Percentiles rank a stretch among this genome's conserved stretches.
phyloP scores from a whole-genome alignment of 1,140 invertebrate genomes.

The Melipona quadrifasciata region DNA sequence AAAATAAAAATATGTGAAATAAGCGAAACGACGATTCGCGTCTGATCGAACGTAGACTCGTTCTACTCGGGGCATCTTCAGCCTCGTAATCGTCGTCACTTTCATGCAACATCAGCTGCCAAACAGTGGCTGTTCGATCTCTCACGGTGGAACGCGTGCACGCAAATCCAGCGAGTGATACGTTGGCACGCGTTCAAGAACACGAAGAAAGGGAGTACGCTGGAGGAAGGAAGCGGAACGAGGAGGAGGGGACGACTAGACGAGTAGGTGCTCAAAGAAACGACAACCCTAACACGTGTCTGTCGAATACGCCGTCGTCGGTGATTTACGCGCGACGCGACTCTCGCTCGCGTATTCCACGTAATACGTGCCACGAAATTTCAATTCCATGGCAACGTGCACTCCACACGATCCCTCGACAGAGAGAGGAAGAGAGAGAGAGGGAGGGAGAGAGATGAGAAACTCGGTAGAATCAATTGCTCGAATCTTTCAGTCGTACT shows the following conservation, averaged over 20 bases:
- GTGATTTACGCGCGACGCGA: constrained; percentile 46
- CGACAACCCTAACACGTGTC: constrained; percentile 59
- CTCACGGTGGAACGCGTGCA: constrained; percentile 6
- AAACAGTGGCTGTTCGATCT: not conserved
- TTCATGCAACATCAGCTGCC: not conserved
- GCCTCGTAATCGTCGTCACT: not conserved
- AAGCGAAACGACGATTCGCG: not conserved
- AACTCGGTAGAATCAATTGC: not conserved
- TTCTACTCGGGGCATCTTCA: not conserved
- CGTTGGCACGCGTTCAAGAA: constrained; percentile 37
- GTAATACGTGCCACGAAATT: not conserved
- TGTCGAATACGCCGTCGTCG: constrained; percentile 52
- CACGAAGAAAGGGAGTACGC: constrained; percentile 2
- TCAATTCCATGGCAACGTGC: not conserved
- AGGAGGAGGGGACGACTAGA: not conserved
- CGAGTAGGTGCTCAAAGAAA: constrained; percentile 45
- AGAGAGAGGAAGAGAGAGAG: too few species aligned
- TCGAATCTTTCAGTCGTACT: not conserved
- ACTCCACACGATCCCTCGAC: not conserved
- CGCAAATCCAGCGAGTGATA: not conserved
- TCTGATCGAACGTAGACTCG: not conserved
- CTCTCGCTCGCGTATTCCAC: constrained; percentile 11
- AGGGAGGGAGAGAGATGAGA: too few species aligned
- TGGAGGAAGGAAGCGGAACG: not conserved
- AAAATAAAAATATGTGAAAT: too few species aligned